Evolutionary conservation across 2,888 invertebrate genomes (phyloP).

Genomic region (Euproctis similis): DNA sequence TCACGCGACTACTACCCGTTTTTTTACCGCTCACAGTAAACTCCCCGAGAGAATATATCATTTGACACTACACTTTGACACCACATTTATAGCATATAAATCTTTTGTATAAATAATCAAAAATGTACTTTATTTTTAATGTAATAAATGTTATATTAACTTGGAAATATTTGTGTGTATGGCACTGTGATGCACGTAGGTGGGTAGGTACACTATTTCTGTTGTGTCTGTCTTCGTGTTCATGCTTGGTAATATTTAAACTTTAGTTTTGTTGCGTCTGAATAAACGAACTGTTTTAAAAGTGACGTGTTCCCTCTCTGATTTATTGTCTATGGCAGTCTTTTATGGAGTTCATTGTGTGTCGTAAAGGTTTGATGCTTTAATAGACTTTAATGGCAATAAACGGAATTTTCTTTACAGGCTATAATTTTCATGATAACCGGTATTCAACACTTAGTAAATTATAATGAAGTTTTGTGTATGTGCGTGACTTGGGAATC

Average conservation of each 20-base stretch:
- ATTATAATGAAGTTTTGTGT: conserved; percentile 14
- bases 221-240: conserved; percentile 45
- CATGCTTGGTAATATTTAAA: conserved; percentile 37
- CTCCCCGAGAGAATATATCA: conserved; percentile 52
- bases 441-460: conserved; percentile 20
- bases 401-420: conserved; percentile 25
- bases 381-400: conserved; percentile 47
- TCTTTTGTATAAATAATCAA: conserved; percentile 17
- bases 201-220: too few relatives aligned
- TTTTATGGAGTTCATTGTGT: conserved; percentile 31
- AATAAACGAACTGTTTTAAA: conserved; percentile 32
- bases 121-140: conserved; percentile 32
- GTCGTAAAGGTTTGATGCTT: conserved; percentile 34
- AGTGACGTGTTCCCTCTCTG: conserved; percentile 34
- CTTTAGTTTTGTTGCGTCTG: conserved; percentile 52
- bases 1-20: conserved; percentile 53
- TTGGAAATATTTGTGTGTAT: conserved; percentile 22
- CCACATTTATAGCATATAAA: conserved; percentile 39
- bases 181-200: conserved; percentile 30
- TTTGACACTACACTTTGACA: conserved; percentile 66
- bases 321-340: conserved; percentile 41
- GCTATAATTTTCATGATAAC: conserved; percentile 21
- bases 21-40: conserved; percentile 33
- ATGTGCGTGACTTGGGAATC: conserved; percentile 5
- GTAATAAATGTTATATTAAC: conserved; percentile 18